Evolutionary conservation across 2,797 vertebrate species (phyloP).

Genomic region (Sarcoramphus papa): DNA sequence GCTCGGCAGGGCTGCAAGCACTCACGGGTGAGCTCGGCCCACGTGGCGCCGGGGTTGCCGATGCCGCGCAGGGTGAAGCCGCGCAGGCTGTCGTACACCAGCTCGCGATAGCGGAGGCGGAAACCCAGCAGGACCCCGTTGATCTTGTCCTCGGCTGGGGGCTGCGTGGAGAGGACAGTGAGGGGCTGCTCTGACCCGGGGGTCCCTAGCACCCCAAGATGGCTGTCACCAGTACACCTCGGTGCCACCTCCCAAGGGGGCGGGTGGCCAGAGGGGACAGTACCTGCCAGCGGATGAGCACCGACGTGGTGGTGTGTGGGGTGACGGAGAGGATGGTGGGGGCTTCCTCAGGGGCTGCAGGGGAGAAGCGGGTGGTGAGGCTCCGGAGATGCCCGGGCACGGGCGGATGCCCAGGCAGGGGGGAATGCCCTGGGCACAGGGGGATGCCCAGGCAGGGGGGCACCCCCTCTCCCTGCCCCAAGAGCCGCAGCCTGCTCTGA

Average conservation of each 20-base stretch:
- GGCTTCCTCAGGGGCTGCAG: slow-evolving; percentile 76
- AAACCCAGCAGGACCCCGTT: slow-evolving; percentile 95
- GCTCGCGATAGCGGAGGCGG: slow-evolving; percentile 88
- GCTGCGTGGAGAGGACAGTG: slow-evolving; percentile 56
- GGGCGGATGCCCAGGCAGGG: background rate
- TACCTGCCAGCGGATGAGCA: slow-evolving; percentile 97
- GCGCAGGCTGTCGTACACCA: slow-evolving; percentile 82
- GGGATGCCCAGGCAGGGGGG: background rate
- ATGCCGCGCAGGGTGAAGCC: slow-evolving; percentile 78
- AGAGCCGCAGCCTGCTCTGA: slow-evolving; percentile 42
- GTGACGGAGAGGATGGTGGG: slow-evolving; percentile 89
- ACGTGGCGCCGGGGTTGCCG: slow-evolving; percentile 75
- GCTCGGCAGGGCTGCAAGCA: fast-evolving
- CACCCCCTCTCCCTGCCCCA: background rate
- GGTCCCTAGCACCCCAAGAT: background rate
- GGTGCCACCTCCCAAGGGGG: background rate
- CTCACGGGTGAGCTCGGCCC: slow-evolving; percentile 91
- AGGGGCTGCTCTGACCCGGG: background rate
- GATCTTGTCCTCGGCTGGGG: slow-evolving; percentile 89
- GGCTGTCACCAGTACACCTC: fast-evolving
- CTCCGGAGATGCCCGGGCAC: background rate
- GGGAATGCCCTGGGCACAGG: background rate
- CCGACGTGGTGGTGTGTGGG: slow-evolving; percentile 92
- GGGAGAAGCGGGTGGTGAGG: background rate
- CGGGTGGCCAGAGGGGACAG: background rate